Percentiles rank a stretch among this genome's conserved stretches.
Evolutionary conservation across 1,140 invertebrate genomes (phyloP).

Genomic region (Heliothis virescens): DNA sequence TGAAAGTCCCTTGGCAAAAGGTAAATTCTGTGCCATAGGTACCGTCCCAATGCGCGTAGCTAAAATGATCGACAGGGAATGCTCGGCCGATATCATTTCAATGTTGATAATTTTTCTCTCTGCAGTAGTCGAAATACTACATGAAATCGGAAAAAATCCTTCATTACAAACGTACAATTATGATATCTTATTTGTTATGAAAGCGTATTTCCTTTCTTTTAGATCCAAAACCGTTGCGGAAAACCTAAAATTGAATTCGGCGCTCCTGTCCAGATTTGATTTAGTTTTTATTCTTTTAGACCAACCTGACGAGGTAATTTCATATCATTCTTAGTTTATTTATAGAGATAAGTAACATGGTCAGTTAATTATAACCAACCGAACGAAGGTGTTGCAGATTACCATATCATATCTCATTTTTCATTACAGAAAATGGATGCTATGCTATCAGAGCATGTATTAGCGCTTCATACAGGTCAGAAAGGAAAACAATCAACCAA

Average conservation of each 20-base stretch:
- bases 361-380: too few relatives aligned
- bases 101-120: too few relatives aligned
- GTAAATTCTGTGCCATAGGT: too few relatives aligned
- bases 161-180: too few relatives aligned
- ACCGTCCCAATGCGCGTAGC: too few relatives aligned
- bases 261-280: slow-evolving; percentile 97
- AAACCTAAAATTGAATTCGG: slow-evolving; percentile 95
- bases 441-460: slow-evolving; percentile 93
- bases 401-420: neutral
- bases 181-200: slow-evolving; percentile 10
- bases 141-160: too few relatives aligned
- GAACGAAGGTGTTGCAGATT: too few relatives aligned
- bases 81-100: too few relatives aligned
- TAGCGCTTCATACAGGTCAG: slow-evolving; percentile 89
- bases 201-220: slow-evolving; percentile 47
- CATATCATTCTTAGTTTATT: neutral
- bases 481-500: slow-evolving; percentile 66
- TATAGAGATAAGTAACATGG: neutral
- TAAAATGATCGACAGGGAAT: too few relatives aligned
- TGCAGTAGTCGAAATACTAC: too few relatives aligned
- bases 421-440: slow-evolving; percentile 88
- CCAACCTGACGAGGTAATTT: slow-evolving; percentile 89
- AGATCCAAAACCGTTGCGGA: slow-evolving; percentile 94
- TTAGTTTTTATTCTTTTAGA: slow-evolving; percentile 97
- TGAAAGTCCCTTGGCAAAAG: too few relatives aligned